Evolutionary conservation across 2,113 vertebrate species (phyloP).

Genomic region (Sigmodon hispidus): DNA sequence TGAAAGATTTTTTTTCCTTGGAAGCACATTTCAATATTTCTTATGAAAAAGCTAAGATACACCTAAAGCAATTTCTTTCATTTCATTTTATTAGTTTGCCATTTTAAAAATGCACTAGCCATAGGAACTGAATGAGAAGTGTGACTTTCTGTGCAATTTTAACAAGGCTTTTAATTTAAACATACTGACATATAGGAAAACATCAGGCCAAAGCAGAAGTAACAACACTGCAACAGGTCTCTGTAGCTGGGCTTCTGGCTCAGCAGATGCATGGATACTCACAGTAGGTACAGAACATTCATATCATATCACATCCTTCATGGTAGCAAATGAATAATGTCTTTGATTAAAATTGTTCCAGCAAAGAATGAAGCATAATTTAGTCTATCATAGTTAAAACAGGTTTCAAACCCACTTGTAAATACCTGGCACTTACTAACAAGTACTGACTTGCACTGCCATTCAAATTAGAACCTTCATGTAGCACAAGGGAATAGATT

Average conservation of each 20-base stretch:
- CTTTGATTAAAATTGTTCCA: conserved; percentile 74
- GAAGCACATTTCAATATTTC: conserved; percentile 79
- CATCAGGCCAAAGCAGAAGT: conserved; percentile 43
- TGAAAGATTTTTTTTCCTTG: conserved; percentile 76
- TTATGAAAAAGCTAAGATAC: conserved; percentile 74
- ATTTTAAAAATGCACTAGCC: conserved; percentile 43
- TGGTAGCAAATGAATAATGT: conserved; percentile 56
- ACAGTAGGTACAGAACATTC: background rate
- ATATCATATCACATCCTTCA: conserved; percentile 57
- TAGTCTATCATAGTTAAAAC: conserved; percentile 35
- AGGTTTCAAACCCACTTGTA: conserved; percentile 38
- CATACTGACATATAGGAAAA: background rate
- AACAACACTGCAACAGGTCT: background rate
- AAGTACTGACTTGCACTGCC: background rate
- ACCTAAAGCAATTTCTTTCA: conserved; percentile 76
- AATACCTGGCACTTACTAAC: conserved; percentile 14
- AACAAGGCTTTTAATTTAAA: conserved; percentile 70
- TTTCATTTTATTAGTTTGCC: conserved; percentile 62
- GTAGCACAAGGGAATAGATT: conserved; percentile 8
- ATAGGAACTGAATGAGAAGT: conserved; percentile 65
- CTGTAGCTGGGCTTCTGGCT: background rate
- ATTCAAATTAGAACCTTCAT: conserved; percentile 52
- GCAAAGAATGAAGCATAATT: background rate
- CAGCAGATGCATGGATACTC: conserved; percentile 41
- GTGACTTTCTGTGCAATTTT: conserved; percentile 58